These are phyloP conservation scores for Agrotis ipsilon DNA, from an alignment of 2,888 invertebrate species.

Conservation along the genomic window DNA sequence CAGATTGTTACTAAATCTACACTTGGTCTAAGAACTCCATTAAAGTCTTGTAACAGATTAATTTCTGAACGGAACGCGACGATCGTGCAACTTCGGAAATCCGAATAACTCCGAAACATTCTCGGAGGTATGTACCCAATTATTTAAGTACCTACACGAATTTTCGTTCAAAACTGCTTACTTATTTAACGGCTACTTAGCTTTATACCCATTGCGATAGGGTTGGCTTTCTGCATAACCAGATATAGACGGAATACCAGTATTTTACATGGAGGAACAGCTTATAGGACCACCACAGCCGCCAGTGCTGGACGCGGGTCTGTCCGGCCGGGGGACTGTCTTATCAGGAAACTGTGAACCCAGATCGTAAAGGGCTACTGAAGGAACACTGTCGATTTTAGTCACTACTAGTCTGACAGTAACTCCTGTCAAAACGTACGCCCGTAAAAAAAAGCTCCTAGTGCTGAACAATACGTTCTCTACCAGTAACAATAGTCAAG, in stretches of 20 bases:
- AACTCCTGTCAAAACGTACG: too few relatives aligned
- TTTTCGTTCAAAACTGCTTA: slow-evolving; percentile 9
- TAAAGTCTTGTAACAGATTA: slow-evolving; percentile 8
- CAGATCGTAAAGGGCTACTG: too few relatives aligned
- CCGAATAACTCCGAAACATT: slow-evolving; percentile 12
- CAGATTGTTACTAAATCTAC: slow-evolving; percentile 3
- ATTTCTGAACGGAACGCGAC: not conserved
- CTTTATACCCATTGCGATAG: not conserved
- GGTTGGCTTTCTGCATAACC: not conserved
- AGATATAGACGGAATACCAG: not conserved
- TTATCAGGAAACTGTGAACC: too few relatives aligned
- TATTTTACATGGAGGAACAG: not conserved
- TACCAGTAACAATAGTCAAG: not conserved
- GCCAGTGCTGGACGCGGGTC: too few relatives aligned
- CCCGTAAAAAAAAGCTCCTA: too few relatives aligned
- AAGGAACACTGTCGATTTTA: too few relatives aligned
- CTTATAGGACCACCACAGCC: not conserved
- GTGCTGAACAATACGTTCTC: not conserved
- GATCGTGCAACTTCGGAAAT: slow-evolving; percentile 16
- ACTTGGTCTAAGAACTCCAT: not conserved
- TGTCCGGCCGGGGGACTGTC: too few relatives aligned
- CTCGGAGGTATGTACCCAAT: not conserved
- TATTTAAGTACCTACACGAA: slow-evolving; percentile 1
- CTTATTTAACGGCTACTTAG: not conserved
- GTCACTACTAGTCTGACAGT: too few relatives aligned